These are phyloP conservation scores for Mus minutoides DNA, from an alignment of 2,797 vertebrate species.

Conservation along the genomic window DNA sequence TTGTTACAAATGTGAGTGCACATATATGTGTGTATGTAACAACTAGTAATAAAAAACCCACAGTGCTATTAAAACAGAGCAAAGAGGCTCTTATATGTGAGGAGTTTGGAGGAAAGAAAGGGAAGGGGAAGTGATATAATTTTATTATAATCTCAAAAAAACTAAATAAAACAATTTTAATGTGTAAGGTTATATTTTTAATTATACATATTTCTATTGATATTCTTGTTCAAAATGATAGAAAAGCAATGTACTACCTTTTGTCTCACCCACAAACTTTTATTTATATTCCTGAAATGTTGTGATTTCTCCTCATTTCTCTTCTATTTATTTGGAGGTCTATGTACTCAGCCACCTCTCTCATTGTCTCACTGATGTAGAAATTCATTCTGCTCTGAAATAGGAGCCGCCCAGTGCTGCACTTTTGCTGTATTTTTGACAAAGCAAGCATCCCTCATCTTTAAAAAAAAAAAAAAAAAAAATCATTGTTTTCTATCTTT, in stretches of 20 bases:
- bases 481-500: neutral
- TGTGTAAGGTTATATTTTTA: neutral
- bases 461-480: neutral
- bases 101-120: neutral
- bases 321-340: neutral
- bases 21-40: neutral
- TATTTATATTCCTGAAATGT: neutral
- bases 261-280: neutral
- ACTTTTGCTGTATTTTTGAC: constrained; percentile 18
- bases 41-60: neutral
- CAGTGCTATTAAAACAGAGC: neutral
- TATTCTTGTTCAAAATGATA: neutral
- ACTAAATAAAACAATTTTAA: neutral
- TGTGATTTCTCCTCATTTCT: neutral
- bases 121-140: neutral
- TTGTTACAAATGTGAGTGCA: neutral
- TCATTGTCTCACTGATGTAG: neutral
- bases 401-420: neutral
- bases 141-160: neutral
- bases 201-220: neutral
- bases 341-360: neutral
- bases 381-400: neutral
- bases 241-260: neutral
- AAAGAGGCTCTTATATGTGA: neutral
- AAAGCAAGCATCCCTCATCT: neutral